Percentiles rank a stretch among this genome's conserved stretches.
Conservation (phyloP, 2,888 invertebrate species). For the Drosophila kuntzei region DNA sequence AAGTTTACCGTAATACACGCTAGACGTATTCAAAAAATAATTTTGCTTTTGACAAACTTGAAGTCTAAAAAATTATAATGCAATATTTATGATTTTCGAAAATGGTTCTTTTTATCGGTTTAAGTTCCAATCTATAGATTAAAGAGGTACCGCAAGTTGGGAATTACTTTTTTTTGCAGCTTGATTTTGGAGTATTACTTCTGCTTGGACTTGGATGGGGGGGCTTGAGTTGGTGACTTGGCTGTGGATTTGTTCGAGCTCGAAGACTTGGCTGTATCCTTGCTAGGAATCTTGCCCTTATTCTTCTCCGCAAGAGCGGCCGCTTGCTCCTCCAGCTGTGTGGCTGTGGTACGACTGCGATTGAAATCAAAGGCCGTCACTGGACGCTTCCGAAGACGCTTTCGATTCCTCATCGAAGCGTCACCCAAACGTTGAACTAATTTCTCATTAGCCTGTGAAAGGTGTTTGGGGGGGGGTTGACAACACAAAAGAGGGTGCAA, state of each 20-base stretch:
- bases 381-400: constrained; percentile 43
- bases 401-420: constrained; percentile 34
- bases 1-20: too few species aligned
- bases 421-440: constrained; percentile 33
- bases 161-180: too few species aligned
- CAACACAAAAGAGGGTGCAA: neutral
- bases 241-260: constrained; percentile 21
- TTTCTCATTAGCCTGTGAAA: constrained; percentile 19
- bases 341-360: neutral
- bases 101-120: too few species aligned
- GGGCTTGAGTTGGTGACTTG: constrained; percentile 28
- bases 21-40: too few species aligned
- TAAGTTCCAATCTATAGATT: too few species aligned
- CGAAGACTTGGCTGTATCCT: neutral
- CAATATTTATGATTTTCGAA: too few species aligned
- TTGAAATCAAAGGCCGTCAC: constrained; percentile 56
- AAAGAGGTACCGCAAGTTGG: neutral
- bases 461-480: neutral
- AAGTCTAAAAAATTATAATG: too few species aligned
- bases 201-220: constrained; percentile 12
- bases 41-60: too few species aligned
- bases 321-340: neutral
- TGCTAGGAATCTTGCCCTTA: constrained; percentile 12
- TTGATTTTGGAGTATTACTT: neutral
- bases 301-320: constrained; percentile 1